Percentiles rank a stretch among this genome's conserved stretches.
phyloP scores from a whole-genome alignment of 2,888 invertebrate species.

The Serripes groenlandicus region DNA sequence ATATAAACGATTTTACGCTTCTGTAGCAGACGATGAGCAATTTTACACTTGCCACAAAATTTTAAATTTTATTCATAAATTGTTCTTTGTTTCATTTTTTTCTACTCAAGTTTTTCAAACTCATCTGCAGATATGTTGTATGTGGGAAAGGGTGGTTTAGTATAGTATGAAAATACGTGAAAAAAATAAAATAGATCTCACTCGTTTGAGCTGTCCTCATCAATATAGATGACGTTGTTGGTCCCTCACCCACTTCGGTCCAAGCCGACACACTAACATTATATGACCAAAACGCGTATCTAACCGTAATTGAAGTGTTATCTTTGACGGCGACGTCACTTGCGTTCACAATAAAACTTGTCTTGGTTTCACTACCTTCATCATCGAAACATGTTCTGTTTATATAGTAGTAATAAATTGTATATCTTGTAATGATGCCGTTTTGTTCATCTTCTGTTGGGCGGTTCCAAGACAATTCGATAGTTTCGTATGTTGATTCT shows the following conservation, averaged over 20 bases:
- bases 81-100: too few relatives aligned
- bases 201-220: constrained; percentile 6
- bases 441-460: background rate
- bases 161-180: too few relatives aligned
- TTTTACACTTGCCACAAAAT: too few relatives aligned
- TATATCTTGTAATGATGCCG: background rate
- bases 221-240: background rate
- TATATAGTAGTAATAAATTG: background rate
- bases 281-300: constrained; percentile 1
- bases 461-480: background rate
- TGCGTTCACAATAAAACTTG: background rate
- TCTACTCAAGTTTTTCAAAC: too few relatives aligned
- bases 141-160: too few relatives aligned
- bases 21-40: too few relatives aligned
- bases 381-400: background rate
- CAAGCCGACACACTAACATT: background rate
- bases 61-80: too few relatives aligned
- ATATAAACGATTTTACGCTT: too few relatives aligned
- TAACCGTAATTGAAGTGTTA: background rate
- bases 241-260: background rate
- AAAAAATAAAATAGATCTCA: too few relatives aligned
- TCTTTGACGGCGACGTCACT: background rate
- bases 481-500: background rate
- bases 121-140: too few relatives aligned
- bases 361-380: background rate